Evolutionary conservation across 2,888 invertebrate genomes (phyloP).

Genomic region (Camponotus fellah): DNA sequence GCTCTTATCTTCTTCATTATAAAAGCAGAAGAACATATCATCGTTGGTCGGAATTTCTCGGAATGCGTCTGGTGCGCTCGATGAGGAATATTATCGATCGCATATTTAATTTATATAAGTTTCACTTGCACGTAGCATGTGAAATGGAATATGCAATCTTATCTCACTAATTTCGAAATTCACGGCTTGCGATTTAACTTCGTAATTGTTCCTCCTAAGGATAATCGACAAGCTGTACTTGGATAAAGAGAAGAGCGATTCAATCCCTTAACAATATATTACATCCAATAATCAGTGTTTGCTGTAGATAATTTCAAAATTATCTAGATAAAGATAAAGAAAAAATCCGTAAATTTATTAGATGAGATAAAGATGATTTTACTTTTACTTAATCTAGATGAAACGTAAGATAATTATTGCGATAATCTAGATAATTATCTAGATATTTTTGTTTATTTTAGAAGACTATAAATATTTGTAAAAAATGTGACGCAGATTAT

Average conservation of each 20-base stretch:
- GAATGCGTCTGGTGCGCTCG: conserved; percentile 41
- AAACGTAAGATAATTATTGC: too few species aligned
- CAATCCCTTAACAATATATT: background rate
- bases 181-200: background rate
- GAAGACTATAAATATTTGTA: too few species aligned
- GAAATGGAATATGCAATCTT: background rate
- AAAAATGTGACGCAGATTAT: too few species aligned
- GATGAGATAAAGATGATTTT: too few species aligned
- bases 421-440: too few species aligned
- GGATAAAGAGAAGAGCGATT: background rate
- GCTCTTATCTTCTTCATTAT: conserved; percentile 11
- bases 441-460: too few species aligned
- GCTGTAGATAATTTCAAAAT: too few species aligned
- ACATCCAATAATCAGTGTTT: too few species aligned
- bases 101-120: conserved; percentile 21
- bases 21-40: conserved; percentile 61
- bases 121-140: background rate
- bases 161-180: background rate
- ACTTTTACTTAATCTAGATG: too few species aligned
- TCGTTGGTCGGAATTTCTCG: conserved; percentile 59
- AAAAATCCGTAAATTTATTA: too few species aligned
- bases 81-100: conserved; percentile 36
- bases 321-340: too few species aligned
- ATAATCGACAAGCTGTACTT: background rate
- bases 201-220: background rate